phyloP scores from a whole-genome alignment of 2,888 invertebrate species.

The Sisyra terminalis region DNA sequence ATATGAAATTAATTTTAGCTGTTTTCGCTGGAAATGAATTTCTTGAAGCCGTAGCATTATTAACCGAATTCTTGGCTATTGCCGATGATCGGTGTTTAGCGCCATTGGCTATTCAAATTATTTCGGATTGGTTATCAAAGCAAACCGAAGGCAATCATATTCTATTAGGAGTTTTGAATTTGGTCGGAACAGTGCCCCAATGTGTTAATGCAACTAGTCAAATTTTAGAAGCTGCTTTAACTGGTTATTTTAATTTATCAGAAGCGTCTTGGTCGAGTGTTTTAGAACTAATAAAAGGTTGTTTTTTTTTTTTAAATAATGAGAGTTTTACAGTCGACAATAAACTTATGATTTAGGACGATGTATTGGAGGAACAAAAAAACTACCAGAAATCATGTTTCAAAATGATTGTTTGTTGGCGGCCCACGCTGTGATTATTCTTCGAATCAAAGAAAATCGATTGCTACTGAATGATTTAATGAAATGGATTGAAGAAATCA shows the following conservation, averaged over 20 bases:
- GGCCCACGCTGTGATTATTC: slow-evolving; percentile 4
- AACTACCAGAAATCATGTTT: not conserved
- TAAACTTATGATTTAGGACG: slow-evolving; percentile 10
- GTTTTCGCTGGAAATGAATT: not conserved
- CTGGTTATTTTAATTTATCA: slow-evolving; percentile 6
- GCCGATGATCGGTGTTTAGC: slow-evolving; percentile 4
- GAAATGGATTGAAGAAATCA: slow-evolving; percentile 29
- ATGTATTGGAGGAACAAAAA: not conserved
- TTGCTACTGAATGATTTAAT: slow-evolving; percentile 24
- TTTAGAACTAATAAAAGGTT: slow-evolving; percentile 14
- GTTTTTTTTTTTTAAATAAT: no score
- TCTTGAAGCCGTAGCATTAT: not conserved
- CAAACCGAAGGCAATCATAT: slow-evolving; percentile 1
- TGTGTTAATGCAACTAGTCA: slow-evolving; percentile 3
- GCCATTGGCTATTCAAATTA: not conserved
- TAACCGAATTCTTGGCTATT: slow-evolving; percentile 3
- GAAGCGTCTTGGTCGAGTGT: not conserved
- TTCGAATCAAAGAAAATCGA: not conserved
- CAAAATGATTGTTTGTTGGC: slow-evolving; percentile 3
- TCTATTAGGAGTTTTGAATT: not conserved
- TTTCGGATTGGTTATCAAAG: slow-evolving; percentile 1
- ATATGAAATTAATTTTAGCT: slow-evolving; percentile 2
- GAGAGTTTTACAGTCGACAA: no score
- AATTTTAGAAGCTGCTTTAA: slow-evolving; percentile 2
- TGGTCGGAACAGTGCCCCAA: slow-evolving; percentile 3